phyloP scores from a whole-genome alignment of 1,140 invertebrate genomes.

The Zophobas morio region DNA sequence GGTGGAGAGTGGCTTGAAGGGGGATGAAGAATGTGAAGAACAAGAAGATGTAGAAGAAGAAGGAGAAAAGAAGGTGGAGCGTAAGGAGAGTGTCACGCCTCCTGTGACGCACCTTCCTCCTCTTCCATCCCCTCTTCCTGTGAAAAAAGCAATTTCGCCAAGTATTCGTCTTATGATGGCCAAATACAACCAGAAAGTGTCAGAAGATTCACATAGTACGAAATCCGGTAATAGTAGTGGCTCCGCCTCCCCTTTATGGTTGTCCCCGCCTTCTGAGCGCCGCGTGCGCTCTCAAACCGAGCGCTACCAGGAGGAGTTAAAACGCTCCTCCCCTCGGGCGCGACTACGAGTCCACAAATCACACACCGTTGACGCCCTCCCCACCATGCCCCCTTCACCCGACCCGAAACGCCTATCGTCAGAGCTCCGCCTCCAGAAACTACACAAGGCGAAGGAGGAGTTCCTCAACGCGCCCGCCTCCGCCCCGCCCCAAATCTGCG shows the following conservation, averaged over 20 bases:
- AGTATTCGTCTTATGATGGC: slow-evolving; percentile 79
- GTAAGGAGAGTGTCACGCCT: neutral
- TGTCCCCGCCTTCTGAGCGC: slow-evolving; percentile 73
- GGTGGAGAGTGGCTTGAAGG: slow-evolving; percentile 61
- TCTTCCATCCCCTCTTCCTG: slow-evolving; percentile 68
- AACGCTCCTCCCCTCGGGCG: slow-evolving; percentile 54
- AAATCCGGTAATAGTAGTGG: slow-evolving; percentile 72
- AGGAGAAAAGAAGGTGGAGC: neutral
- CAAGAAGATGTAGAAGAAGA: neutral
- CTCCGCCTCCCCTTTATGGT: slow-evolving; percentile 73
- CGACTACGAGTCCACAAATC: slow-evolving; percentile 70
- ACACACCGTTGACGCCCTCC: slow-evolving; percentile 69
- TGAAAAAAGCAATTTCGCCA: slow-evolving; percentile 75
- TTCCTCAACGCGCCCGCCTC: slow-evolving; percentile 68
- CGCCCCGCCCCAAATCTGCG: slow-evolving; percentile 42
- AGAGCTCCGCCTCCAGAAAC: slow-evolving; percentile 62
- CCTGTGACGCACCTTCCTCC: neutral
- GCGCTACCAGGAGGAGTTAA: slow-evolving; percentile 71
- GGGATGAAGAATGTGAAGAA: slow-evolving; percentile 3
- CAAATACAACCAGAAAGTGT: slow-evolving; percentile 72
- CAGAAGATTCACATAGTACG: slow-evolving; percentile 60
- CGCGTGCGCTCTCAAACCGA: slow-evolving; percentile 72
- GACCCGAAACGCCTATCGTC: slow-evolving; percentile 45
- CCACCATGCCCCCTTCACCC: slow-evolving; percentile 2
- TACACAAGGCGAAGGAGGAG: slow-evolving; percentile 76